Percentiles rank a stretch among this genome's conserved stretches.
phyloP scores from a whole-genome alignment of 2,888 invertebrate species.

The Noctua janthina region DNA sequence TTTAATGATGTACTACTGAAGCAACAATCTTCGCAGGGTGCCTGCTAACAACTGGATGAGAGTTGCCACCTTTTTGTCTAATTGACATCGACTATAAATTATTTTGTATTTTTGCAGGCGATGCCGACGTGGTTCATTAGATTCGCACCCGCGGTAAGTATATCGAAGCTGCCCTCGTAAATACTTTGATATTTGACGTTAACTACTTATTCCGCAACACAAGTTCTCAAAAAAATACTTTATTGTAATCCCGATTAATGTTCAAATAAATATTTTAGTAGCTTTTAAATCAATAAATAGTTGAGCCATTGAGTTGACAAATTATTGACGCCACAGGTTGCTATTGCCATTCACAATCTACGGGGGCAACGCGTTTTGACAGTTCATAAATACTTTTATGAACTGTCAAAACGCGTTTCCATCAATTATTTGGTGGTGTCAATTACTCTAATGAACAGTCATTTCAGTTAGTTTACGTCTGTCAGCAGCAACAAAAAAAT shows the following conservation, averaged over 20 bases:
- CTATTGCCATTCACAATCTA: neutral
- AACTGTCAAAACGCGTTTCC: too few species aligned
- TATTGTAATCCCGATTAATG: neutral
- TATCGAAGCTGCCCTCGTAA: neutral
- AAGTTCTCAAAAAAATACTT: neutral
- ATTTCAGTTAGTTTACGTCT: too few species aligned
- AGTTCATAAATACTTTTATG: too few species aligned
- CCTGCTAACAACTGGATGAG: neutral
- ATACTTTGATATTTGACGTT: neutral
- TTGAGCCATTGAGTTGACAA: neutral
- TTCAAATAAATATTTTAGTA: neutral
- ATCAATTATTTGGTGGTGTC: too few species aligned
- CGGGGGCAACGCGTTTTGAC: too few species aligned
- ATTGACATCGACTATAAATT: neutral
- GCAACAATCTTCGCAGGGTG: too few species aligned
- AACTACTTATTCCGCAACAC: neutral
- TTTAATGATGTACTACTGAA: neutral
- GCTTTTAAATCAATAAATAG: neutral
- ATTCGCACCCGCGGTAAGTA: neutral
- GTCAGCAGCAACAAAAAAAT: too few species aligned
- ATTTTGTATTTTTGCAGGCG: neutral
- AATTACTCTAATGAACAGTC: too few species aligned
- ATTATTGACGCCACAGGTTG: neutral
- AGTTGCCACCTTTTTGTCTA: neutral
- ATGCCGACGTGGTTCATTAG: accelerated